Conservation (phyloP, 2,888 invertebrate genomes). For the Andrena haemorrhoa region DNA sequence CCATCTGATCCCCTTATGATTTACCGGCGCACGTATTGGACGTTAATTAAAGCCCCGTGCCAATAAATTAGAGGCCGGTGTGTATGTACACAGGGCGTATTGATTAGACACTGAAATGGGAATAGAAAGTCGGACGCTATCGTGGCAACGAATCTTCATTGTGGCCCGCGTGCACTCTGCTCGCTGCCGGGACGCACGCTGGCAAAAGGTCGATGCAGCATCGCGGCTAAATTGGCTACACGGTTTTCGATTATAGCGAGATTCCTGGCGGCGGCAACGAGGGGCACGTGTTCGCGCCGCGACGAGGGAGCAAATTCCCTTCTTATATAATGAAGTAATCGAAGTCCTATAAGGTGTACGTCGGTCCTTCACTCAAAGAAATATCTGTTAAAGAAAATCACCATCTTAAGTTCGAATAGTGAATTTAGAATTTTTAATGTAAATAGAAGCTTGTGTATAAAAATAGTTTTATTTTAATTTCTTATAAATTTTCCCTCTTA, state of each 20-base stretch:
- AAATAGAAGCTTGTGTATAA: too few species aligned
- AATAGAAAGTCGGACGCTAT: slow-evolving; percentile 54
- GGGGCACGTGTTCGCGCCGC: slow-evolving; percentile 35
- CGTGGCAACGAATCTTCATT: slow-evolving; percentile 44
- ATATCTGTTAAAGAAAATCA: neutral
- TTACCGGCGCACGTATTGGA: slow-evolving; percentile 14
- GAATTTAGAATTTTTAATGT: too few species aligned
- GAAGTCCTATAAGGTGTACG: neutral
- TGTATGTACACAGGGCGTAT: slow-evolving; percentile 7
- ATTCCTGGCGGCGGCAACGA: slow-evolving; percentile 6
- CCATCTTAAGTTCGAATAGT: neutral
- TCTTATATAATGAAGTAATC: neutral
- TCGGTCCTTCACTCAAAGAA: neutral
- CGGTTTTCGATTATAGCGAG: slow-evolving; percentile 28
- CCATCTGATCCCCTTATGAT: slow-evolving; percentile 8
- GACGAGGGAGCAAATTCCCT: neutral
- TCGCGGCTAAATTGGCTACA: slow-evolving; percentile 47
- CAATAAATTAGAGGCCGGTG: slow-evolving; percentile 44
- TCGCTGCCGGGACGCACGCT: neutral
- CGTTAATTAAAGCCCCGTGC: slow-evolving; percentile 48
- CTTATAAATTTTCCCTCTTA: too few species aligned
- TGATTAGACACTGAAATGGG: slow-evolving; percentile 44
- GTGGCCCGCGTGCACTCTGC: slow-evolving; percentile 5
- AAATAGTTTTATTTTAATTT: too few species aligned
- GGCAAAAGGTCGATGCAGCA: slow-evolving; percentile 15